Evolutionary conservation across 2,888 invertebrate species (phyloP).

Genomic region (Hyalella azteca): DNA sequence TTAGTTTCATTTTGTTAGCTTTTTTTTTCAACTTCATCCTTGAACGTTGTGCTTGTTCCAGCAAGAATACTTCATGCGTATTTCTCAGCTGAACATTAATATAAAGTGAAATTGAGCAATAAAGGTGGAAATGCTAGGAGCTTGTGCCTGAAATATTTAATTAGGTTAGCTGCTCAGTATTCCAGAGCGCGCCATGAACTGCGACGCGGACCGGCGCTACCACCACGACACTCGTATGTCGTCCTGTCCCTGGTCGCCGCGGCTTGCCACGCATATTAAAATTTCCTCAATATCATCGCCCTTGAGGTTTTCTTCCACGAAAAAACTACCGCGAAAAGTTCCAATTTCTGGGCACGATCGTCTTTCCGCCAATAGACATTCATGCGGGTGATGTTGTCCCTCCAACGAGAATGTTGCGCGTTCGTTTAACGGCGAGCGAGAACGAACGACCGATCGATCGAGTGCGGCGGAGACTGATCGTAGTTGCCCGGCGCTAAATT

Average conservation of each 20-base stretch:
- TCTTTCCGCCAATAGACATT: too few relatives aligned
- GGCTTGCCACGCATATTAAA: constrained; percentile 8
- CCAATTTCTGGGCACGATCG: too few relatives aligned
- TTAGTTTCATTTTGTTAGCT: too few relatives aligned
- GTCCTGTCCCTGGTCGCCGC: background rate
- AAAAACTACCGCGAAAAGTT: too few relatives aligned
- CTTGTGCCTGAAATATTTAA: background rate
- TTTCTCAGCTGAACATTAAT: background rate
- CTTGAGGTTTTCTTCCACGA: background rate
- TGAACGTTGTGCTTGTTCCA: too few relatives aligned
- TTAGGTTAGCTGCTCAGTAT: constrained; percentile 9
- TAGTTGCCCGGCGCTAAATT: background rate
- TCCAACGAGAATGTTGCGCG: too few relatives aligned
- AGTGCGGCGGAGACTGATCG: constrained; percentile 4
- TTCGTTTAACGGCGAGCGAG: too few relatives aligned
- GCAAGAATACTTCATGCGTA: too few relatives aligned
- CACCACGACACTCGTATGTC: background rate
- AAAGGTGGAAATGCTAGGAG: background rate
- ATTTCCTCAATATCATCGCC: constrained; percentile 19
- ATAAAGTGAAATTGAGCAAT: background rate
- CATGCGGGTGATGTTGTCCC: too few relatives aligned
- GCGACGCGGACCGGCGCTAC: background rate
- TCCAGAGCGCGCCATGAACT: background rate
- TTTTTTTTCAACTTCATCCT: too few relatives aligned
- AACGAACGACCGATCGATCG: too few relatives aligned